Base-by-base conservation (phyloP, 2,888 invertebrate species). In the Creontiades dilutus region DNA sequence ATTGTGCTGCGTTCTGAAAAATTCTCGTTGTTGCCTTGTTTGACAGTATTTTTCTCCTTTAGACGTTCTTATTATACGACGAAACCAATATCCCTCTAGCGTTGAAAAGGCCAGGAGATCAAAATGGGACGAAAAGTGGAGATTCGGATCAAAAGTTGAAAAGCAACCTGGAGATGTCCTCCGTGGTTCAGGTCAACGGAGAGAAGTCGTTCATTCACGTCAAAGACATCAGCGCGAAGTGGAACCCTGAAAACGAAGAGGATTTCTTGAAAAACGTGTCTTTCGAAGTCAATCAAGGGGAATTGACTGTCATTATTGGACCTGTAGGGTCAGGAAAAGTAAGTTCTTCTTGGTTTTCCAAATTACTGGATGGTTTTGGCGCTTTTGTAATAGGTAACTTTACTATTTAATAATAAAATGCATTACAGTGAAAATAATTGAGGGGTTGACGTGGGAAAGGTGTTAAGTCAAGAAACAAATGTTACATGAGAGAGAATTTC, bases 301-400 rank as follows among this genome's bases (percentile, higher is more conserved):
- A 95, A 92, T 93, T 96, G 23, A 94, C 96, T 91, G 96, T 96
- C 19, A 94, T 97, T 76, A 95, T 97, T 84, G 97, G 97, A 16
- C 94, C 96, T 89, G 96, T 97, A 0, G 97, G 96, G 11, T 94
- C 95, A 52, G 97, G 97, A 78, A 97, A 97, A 94, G 95, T 94
- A 28, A 86, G 86, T 23, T 61, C 7, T 37, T 7, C 2, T 37
- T 37, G 37, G 7, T 37, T 37, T 37, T 37, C 7, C 37, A 4
- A 37, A 37, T 37, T 7, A 37, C 7, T 37, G 37, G 37, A 37
- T 37, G 37, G 37, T 37, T 37, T 37, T 37, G 37, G 37, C 37
- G 7, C 7, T 7, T 37, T 37, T 37, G 37, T 2, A n/a, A n/a
- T n/a, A 37, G 37, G 37, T 37, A 37, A 37, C 37, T 37, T 37